A percentile compares a stretch with the other conserved stretches of the same genome.
Evolutionary conservation across 2,888 invertebrate species (phyloP).

Genomic region (Caenorhabditis zanzibari): DNA sequence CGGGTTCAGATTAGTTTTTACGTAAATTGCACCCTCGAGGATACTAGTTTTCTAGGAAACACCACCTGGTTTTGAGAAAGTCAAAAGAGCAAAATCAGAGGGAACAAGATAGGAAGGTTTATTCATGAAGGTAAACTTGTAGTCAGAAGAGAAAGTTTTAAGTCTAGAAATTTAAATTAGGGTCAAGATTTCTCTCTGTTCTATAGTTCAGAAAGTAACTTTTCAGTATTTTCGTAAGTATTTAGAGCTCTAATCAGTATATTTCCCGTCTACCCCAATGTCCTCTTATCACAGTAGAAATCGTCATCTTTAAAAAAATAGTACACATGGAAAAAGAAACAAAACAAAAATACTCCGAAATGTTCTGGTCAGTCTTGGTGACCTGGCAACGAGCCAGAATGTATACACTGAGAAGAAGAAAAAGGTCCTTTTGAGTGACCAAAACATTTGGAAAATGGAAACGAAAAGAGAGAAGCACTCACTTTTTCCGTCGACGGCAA

Average conservation of each 20-base stretch:
- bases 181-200: no score
- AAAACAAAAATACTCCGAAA: not conserved
- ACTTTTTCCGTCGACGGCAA: constrained; percentile 44
- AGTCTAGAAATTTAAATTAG: no score
- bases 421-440: constrained; percentile 29
- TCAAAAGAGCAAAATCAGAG: constrained; percentile 30
- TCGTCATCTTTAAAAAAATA: constrained; percentile 14
- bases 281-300: constrained; percentile 1
- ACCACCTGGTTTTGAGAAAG: constrained; percentile 14
- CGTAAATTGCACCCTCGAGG: constrained; percentile 8
- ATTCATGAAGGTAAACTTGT: not conserved
- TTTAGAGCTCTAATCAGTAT: not conserved
- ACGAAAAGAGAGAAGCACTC: constrained; percentile 35
- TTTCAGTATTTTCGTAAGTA: not conserved
- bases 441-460: constrained; percentile 10
- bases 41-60: constrained; percentile 28
- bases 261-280: not conserved
- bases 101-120: not conserved
- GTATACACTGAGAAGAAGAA: constrained; percentile 41
- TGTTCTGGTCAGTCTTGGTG: constrained; percentile 40
- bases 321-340: constrained; percentile 39
- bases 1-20: constrained; percentile 28
- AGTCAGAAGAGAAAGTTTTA: not conserved
- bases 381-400: constrained; percentile 55
- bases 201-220: no score